Evolutionary conservation across 2,113 vertebrate genomes (phyloP).

Genomic region (Leuciscus idus): DNA sequence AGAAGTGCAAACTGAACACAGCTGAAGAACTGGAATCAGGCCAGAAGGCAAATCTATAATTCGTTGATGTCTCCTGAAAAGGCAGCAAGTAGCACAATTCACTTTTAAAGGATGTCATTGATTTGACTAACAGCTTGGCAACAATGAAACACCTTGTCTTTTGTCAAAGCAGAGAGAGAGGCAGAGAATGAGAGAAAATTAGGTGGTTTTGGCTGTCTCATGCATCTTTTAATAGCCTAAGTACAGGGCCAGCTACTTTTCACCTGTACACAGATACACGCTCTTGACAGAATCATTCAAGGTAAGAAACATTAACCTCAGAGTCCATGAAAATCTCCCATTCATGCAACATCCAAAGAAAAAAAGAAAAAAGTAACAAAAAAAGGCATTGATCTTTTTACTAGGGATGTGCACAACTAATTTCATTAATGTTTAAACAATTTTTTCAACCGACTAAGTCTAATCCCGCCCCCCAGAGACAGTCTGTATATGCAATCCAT

Average conservation of each 20-base stretch:
- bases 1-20: not conserved
- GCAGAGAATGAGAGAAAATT: slow-evolving; percentile 18
- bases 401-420: too few relatives aligned
- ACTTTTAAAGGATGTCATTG: slow-evolving; percentile 40
- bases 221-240: slow-evolving; percentile 44
- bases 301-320: not conserved
- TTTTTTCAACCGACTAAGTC: too few relatives aligned
- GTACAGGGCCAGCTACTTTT: slow-evolving; percentile 27
- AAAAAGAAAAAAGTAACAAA: not conserved
- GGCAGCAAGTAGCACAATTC: slow-evolving; percentile 32
- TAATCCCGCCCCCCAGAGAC: too few relatives aligned
- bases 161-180: slow-evolving; percentile 21
- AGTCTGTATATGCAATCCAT: too few relatives aligned
- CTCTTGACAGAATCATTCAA: slow-evolving; percentile 6
- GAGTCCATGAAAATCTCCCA: not conserved
- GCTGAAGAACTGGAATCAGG: slow-evolving; percentile 33
- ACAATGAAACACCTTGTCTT: slow-evolving; percentile 43
- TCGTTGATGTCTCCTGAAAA: slow-evolving; percentile 35
- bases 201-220: slow-evolving; percentile 32
- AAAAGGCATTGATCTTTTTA: not conserved
- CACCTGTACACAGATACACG: slow-evolving; percentile 17
- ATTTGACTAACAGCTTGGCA: slow-evolving; percentile 45
- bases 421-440: too few relatives aligned
- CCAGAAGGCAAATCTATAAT: slow-evolving; percentile 47
- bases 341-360: not conserved